These are phyloP conservation scores for Mustela nigripes DNA, from an alignment of 2,113 vertebrate genomes.

Conservation along the genomic window DNA sequence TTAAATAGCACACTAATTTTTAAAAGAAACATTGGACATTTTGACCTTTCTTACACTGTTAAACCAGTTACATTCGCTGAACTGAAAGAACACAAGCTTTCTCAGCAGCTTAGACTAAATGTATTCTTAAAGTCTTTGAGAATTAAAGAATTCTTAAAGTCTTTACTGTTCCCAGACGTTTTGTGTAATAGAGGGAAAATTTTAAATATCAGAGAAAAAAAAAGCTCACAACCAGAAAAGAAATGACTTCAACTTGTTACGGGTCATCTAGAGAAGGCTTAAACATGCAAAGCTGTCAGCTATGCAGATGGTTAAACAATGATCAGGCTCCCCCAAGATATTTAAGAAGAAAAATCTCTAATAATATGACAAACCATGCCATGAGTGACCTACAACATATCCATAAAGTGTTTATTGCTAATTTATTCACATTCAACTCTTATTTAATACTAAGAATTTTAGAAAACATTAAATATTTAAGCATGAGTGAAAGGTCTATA, in stretches of 20 bases:
- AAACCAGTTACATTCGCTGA: neutral
- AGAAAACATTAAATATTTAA: constrained; percentile 53
- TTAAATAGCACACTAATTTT: neutral
- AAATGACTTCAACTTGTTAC: constrained; percentile 16
- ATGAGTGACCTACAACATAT: neutral
- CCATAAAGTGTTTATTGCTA: neutral
- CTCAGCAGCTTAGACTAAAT: neutral
- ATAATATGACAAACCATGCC: neutral
- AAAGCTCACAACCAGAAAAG: neutral
- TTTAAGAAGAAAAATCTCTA: neutral
- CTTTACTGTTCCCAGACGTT: neutral
- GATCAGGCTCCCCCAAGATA: neutral
- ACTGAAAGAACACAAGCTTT: neutral
- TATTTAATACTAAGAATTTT: neutral
- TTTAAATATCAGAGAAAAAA: constrained; percentile 60
- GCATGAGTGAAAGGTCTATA: neutral
- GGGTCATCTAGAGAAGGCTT: neutral
- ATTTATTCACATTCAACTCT: constrained; percentile 29
- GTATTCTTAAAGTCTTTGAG: neutral
- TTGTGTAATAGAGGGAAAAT: constrained; percentile 34
- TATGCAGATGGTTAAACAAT: neutral
- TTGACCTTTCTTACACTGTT: neutral
- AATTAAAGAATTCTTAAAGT: neutral
- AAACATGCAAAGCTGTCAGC: neutral
- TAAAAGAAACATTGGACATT: neutral